These are phyloP conservation scores for Bombus superbus DNA, from an alignment of 1,140 invertebrate genomes.

Conservation along the genomic window DNA sequence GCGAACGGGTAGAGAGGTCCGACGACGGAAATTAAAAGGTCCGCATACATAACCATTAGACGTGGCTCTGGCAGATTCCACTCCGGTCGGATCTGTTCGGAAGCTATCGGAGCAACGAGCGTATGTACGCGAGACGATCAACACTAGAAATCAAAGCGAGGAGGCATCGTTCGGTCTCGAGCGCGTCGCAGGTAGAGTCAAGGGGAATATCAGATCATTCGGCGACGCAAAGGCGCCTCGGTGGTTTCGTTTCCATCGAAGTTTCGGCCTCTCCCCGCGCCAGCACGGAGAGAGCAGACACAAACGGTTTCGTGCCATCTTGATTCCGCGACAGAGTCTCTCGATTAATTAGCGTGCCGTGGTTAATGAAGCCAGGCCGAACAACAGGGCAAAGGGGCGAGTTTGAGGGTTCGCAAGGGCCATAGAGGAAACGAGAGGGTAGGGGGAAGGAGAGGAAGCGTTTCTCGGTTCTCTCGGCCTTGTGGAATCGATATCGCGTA, in stretches of 20 bases:
- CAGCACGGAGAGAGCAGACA: neutral
- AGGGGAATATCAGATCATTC: constrained; percentile 50
- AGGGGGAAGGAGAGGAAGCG: neutral
- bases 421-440: neutral
- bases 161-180: neutral
- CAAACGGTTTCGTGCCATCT: constrained; percentile 56
- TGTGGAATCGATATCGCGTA: constrained; percentile 69
- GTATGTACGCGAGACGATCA: neutral
- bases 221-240: constrained; percentile 34
- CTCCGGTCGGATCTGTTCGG: neutral
- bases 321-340: constrained; percentile 56
- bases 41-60: neutral
- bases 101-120: neutral
- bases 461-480: neutral
- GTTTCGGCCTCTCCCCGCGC: constrained; percentile 31
- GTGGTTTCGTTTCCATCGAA: constrained; percentile 27
- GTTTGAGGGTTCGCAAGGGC: neutral
- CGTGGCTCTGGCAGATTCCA: neutral
- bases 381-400: constrained; percentile 18
- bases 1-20: neutral
- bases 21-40: neutral
- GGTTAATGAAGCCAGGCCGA: constrained; percentile 67
- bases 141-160: neutral
- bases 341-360: constrained; percentile 72
- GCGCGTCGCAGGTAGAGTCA: constrained; percentile 13